These are phyloP conservation scores for Hylyphantes graminicola DNA, from an alignment of 1,140 invertebrate species.

Conservation along the genomic window DNA sequence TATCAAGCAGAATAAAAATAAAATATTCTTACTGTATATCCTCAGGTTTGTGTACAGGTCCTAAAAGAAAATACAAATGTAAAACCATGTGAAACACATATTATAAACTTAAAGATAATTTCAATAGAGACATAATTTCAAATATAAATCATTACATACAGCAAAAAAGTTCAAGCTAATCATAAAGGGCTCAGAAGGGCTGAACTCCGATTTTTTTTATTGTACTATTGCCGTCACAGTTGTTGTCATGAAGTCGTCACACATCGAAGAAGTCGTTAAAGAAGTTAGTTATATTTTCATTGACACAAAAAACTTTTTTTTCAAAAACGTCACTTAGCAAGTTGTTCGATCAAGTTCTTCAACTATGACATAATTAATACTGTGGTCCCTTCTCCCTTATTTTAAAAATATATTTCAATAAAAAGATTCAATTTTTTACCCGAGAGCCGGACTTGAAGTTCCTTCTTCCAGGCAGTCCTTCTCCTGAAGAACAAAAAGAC, in stretches of 20 bases:
- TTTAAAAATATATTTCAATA: not conserved
- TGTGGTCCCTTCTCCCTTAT: no score
- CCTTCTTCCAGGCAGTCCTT: conserved; percentile 66
- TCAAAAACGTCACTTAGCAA: no score
- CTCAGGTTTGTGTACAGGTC: conserved; percentile 55
- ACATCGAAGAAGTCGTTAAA: no score
- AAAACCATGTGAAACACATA: not conserved
- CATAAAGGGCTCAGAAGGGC: not conserved
- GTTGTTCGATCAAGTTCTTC: no score
- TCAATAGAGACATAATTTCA: not conserved
- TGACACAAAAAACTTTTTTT: no score
- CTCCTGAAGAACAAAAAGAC: conserved; percentile 69
- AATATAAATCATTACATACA: not conserved
- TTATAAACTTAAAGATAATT: not conserved
- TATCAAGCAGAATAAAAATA: not conserved
- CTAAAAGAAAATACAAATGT: conserved; percentile 14
- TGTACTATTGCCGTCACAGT: no score
- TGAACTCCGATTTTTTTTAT: no score
- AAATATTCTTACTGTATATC: conserved; percentile 53
- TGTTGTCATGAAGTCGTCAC: no score
- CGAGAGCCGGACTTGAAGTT: conserved; percentile 60
- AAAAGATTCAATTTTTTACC: conserved; percentile 17
- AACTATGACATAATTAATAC: no score
- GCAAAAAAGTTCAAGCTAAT: not conserved
- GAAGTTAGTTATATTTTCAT: no score